Evolutionary conservation across 2,113 vertebrate genomes (phyloP).

Genomic region (Antechinus flavipes): DNA sequence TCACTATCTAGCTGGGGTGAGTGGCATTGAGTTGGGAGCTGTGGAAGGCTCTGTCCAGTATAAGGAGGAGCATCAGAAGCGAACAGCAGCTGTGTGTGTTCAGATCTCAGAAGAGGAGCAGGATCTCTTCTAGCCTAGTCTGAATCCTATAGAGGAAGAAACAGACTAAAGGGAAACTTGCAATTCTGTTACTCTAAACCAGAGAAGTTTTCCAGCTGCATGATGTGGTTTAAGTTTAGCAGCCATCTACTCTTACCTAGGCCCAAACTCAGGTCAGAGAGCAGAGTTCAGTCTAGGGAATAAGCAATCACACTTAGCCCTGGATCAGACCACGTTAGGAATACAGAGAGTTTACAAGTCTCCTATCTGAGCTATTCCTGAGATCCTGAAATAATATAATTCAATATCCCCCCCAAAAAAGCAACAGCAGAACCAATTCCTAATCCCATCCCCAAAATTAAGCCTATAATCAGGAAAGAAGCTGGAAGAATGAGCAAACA

Average conservation of each 20-base stretch:
- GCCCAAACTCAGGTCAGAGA: not conserved
- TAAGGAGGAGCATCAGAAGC: not conserved
- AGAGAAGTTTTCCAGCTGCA: not conserved
- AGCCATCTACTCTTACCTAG: not conserved
- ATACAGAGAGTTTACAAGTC: too few relatives aligned
- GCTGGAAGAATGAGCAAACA: not conserved
- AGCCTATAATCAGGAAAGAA: not conserved
- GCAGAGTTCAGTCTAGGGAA: too few relatives aligned
- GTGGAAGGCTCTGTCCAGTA: too few relatives aligned
- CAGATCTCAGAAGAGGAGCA: not conserved
- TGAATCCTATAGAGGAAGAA: not conserved
- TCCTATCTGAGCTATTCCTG: not conserved
- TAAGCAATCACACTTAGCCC: too few relatives aligned
- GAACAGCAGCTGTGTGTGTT: not conserved
- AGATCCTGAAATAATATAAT: not conserved
- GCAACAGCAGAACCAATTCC: not conserved
- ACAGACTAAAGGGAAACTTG: not conserved
- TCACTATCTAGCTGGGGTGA: not conserved
- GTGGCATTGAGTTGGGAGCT: not conserved
- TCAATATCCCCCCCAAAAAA: not conserved
- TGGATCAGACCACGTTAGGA: too few relatives aligned
- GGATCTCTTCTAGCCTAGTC: not conserved
- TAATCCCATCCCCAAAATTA: not conserved
- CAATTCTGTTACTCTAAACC: not conserved
- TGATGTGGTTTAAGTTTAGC: too few relatives aligned